phyloP scores from a whole-genome alignment of 2,797 vertebrate genomes.

The Phalloptychus januarius region DNA sequence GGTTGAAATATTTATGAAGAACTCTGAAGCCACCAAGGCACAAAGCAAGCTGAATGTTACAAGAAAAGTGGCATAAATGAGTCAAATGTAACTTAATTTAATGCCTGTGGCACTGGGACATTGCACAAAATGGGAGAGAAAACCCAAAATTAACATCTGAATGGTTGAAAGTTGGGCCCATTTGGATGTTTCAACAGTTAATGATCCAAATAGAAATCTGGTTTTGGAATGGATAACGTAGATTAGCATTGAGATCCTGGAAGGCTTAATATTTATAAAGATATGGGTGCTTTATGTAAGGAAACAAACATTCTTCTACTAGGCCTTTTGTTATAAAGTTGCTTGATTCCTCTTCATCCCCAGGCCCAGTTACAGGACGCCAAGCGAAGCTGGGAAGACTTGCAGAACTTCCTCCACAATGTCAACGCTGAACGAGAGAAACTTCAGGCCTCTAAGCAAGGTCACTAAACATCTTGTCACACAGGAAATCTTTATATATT shows the following conservation, averaged over 20 bases:
- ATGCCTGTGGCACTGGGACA: not conserved
- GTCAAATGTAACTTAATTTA: not conserved
- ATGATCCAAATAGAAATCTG: too few relatives aligned
- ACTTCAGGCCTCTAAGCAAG: constrained; percentile 89
- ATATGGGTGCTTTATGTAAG: not conserved
- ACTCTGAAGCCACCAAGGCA: not conserved
- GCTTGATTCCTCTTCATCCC: constrained; percentile 11
- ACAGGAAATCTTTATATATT: not conserved
- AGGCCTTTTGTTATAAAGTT: not conserved
- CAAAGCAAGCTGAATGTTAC: not conserved
- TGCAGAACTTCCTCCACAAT: constrained; percentile 91
- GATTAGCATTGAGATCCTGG: not conserved
- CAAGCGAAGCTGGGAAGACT: constrained; percentile 93
- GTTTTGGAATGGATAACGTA: not conserved
- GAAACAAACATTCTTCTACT: not conserved
- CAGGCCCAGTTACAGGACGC: constrained; percentile 93
- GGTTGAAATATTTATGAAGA: not conserved
- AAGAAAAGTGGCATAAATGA: not conserved
- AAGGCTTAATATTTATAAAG: not conserved
- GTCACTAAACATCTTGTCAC: constrained; percentile 61
- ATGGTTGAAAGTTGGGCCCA: not conserved
- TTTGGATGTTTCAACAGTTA: not conserved
- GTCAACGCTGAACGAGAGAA: constrained; percentile 91
- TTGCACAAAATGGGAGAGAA: not conserved
- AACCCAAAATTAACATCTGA: not conserved